Evolutionary conservation across 2,797 vertebrate species (phyloP), one percentile per base, ranked within the genome.

Genomic region (Mormyrops boulengeri): DNA sequence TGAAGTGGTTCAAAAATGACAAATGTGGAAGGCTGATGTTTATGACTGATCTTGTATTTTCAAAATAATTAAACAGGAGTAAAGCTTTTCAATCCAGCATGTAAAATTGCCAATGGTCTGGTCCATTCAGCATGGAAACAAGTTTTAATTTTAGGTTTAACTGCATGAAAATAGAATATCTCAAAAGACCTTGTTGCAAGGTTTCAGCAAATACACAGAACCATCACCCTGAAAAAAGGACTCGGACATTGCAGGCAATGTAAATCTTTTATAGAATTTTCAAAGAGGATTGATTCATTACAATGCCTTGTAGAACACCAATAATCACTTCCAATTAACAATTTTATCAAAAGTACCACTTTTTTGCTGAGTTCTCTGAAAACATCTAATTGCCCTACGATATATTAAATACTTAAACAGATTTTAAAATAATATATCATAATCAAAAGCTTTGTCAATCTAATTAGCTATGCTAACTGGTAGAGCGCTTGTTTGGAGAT

Each of bases 341-440:
- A 80, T 80, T 80, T 80, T 44, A 80, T 41, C 73, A 80, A 80
- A 80, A 80, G 6, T 44, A 80, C 73, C 73, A 80, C 73, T 80
- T n/a, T 44, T 44, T 44, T 80, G 41, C 73, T 0, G 17, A 80
- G 34, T 41, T 44, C 17, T 41, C 73, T 44, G 73, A 80, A 80
- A 41, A 80, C 34, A 8, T 7, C 17, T 19, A 77, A 77, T 44
- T 44, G 38, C 73, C 34, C 73, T 80, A 80, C 5, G 73, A 17
- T n/a, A 6, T 77, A 44, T 77, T 80, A 80, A 80, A 80, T 80
- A 80, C 38, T 44, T 80, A 44, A 17, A 44, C 17, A 41, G 12
- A 5, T 77, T 44, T 80, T 80, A n/a, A 80, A 80, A 44, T 80
- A 41, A 80, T 44, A 44, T 77, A 77, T 77, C 30, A 30, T 41